phyloP scores from a whole-genome alignment of 2,113 vertebrate species.

The Lophotis ruficrista region DNA sequence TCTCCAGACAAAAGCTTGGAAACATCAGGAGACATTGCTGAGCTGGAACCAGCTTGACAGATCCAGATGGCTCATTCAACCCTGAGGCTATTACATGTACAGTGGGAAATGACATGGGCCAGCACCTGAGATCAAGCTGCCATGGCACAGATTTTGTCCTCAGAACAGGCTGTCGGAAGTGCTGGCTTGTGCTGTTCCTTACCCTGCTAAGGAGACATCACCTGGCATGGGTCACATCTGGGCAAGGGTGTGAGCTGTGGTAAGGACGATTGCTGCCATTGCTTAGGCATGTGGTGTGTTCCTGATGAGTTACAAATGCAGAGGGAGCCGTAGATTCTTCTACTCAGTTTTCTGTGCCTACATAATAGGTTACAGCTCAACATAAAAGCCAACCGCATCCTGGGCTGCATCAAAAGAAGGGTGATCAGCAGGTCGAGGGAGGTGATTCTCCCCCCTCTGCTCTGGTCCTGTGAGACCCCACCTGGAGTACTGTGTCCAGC shows the following conservation, averaged over 20 bases:
- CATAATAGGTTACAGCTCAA: background rate
- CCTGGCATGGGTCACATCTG: background rate
- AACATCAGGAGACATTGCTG: background rate
- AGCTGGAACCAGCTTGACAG: background rate
- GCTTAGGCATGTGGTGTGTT: background rate
- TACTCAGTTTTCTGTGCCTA: background rate
- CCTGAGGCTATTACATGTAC: background rate
- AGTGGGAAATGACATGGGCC: background rate
- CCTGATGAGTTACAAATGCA: background rate
- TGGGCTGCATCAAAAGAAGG: no score
- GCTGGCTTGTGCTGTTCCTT: background rate
- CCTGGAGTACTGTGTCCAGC: no score
- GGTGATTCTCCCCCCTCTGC: no score
- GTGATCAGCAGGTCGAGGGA: no score
- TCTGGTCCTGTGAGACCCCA: no score
- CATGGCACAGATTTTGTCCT: background rate
- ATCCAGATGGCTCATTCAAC: background rate
- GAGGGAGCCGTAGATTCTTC: background rate
- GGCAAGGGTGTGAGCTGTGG: background rate
- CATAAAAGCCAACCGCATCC: no score
- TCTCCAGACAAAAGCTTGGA: slow-evolving; percentile 12
- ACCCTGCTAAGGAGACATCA: background rate
- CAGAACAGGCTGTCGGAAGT: background rate
- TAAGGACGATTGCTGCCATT: background rate
- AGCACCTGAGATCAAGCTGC: background rate